Conservation (phyloP, 2,113 vertebrate genomes). For the Polyodon spathula region DNA sequence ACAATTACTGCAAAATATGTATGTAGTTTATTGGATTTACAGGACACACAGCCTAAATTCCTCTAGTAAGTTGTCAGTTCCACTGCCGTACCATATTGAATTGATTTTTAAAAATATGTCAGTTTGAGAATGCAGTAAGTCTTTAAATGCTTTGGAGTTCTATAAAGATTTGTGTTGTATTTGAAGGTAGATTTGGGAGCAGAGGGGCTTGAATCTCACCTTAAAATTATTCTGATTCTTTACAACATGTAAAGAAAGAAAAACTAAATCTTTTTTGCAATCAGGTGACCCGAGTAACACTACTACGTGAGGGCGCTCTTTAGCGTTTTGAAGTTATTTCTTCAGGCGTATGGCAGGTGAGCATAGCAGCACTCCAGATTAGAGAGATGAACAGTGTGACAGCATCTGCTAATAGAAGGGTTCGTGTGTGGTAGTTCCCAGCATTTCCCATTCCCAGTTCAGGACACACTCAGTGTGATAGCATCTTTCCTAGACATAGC, state of each 20-base stretch:
- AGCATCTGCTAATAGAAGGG: slow-evolving; percentile 4
- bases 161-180: slow-evolving; percentile 44
- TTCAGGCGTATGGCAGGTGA: not conserved
- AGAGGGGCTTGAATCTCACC: slow-evolving; percentile 33
- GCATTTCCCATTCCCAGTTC: not conserved
- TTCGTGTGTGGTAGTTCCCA: not conserved
- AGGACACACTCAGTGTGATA: not conserved
- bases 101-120: slow-evolving; percentile 40
- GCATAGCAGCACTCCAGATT: slow-evolving; percentile 1
- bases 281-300: not conserved
- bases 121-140: slow-evolving; percentile 32
- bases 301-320: not conserved
- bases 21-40: too few species aligned
- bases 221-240: slow-evolving; percentile 3
- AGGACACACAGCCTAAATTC: too few species aligned
- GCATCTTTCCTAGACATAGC: not conserved
- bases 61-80: slow-evolving; percentile 13
- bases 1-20: too few species aligned
- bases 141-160: slow-evolving; percentile 40
- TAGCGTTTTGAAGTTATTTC: slow-evolving; percentile 3
- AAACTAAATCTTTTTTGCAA: slow-evolving; percentile 20
- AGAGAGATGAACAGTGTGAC: slow-evolving; percentile 1
- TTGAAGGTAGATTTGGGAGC: slow-evolving; percentile 44
- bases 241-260: slow-evolving; percentile 12
- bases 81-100: slow-evolving; percentile 35